Evolutionary conservation across 1,140 invertebrate species (phyloP).

Genomic region (Drosophila sp.): DNA sequence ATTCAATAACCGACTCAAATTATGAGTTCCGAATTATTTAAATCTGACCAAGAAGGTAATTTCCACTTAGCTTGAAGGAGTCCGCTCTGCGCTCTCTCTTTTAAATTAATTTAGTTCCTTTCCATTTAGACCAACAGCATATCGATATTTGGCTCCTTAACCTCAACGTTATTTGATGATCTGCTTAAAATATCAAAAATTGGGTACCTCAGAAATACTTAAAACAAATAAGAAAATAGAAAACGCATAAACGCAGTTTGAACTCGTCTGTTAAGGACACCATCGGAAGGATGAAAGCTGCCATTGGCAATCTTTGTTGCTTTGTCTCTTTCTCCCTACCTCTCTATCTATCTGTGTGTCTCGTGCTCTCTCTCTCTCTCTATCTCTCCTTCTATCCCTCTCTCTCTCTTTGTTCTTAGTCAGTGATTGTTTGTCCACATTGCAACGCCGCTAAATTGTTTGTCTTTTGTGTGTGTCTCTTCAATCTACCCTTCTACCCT

Average conservation of each 20-base stretch:
- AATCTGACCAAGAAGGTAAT: too few relatives aligned
- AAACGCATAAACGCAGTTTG: neutral
- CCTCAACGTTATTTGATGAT: neutral
- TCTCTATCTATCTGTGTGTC: too few relatives aligned
- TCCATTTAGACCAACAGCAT: too few relatives aligned
- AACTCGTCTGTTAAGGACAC: neutral
- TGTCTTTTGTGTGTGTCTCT: conserved; percentile 42
- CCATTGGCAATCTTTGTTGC: conserved; percentile 10
- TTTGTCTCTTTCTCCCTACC: neutral
- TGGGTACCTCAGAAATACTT: neutral
- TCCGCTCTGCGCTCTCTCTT: too few relatives aligned
- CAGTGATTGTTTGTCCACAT: conserved; percentile 72
- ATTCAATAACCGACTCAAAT: too few relatives aligned
- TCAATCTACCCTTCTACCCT: neutral
- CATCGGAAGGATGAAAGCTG: conserved; percentile 2
- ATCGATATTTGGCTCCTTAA: too few relatives aligned
- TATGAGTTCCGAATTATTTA: too few relatives aligned
- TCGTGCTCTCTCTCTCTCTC: conserved; percentile 9
- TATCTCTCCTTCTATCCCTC: too few relatives aligned
- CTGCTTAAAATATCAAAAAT: neutral
- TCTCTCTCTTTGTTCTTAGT: conserved; percentile 32
- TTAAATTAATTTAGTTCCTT: too few relatives aligned
- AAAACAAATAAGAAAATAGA: neutral
- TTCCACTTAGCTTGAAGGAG: too few relatives aligned
- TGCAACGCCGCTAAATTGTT: conserved; percentile 78